phyloP scores from a whole-genome alignment of 2,113 vertebrate species.

The Lonchura striata region DNA sequence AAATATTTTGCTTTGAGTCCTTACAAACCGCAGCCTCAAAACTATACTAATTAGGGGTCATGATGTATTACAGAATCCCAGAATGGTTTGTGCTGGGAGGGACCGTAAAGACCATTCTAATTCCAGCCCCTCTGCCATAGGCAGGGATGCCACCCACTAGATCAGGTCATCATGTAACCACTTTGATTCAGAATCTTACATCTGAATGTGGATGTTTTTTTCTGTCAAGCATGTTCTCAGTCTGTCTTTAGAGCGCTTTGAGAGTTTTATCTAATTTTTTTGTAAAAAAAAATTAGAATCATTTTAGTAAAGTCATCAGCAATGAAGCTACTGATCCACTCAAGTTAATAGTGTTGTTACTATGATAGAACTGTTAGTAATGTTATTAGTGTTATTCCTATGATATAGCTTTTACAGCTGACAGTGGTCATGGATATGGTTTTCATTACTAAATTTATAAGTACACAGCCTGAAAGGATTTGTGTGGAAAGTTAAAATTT shows the following conservation, averaged over 20 bases:
- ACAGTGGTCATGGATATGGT: conserved; percentile 19
- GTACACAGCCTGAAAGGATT: conserved; percentile 41
- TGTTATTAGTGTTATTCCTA: background rate
- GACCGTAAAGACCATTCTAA: background rate
- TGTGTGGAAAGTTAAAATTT: conserved; percentile 39
- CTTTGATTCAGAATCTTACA: background rate
- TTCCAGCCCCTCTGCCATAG: background rate
- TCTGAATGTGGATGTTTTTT: background rate
- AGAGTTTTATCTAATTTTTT: background rate
- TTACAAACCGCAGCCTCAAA: background rate
- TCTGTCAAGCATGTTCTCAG: background rate
- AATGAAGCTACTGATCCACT: background rate
- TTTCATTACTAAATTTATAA: conserved; percentile 54
- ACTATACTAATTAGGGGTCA: background rate
- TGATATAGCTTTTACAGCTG: background rate
- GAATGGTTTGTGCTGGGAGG: background rate
- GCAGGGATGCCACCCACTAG: background rate
- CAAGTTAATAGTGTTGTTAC: background rate
- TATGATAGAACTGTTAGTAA: background rate
- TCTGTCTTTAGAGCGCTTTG: background rate
- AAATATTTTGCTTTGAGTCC: conserved; percentile 42
- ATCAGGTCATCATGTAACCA: background rate
- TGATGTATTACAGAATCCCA: background rate
- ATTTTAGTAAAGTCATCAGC: background rate
- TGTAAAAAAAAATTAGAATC: background rate